Conservation (phyloP, 2,113 vertebrate species). For the Pedionomus torquatus region DNA sequence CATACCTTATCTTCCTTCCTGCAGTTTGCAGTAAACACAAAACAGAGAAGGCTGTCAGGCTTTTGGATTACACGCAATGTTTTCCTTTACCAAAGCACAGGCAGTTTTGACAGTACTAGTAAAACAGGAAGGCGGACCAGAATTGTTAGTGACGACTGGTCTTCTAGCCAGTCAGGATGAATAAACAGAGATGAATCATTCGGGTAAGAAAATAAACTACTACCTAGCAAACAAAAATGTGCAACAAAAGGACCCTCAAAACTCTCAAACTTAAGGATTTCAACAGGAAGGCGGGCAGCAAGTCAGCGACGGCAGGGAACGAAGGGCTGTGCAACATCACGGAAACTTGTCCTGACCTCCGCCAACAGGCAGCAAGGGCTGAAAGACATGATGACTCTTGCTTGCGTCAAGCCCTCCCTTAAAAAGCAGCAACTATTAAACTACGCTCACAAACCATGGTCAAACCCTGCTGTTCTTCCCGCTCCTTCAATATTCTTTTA, state of each 20-base stretch:
- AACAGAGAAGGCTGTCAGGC: background rate
- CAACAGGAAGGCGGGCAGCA: background rate
- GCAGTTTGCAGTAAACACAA: background rate
- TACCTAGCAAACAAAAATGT: background rate
- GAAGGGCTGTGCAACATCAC: background rate
- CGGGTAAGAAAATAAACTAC: background rate
- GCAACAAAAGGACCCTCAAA: background rate
- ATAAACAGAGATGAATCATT: constrained; percentile 23
- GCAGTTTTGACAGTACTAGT: background rate
- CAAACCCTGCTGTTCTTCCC: background rate
- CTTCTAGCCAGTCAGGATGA: background rate
- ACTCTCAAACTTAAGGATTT: background rate
- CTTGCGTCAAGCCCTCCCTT: background rate
- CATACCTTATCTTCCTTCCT: background rate
- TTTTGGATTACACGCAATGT: background rate
- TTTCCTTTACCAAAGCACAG: background rate
- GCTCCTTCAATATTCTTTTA: background rate
- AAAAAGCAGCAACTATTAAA: constrained; percentile 6
- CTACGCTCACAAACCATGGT: background rate
- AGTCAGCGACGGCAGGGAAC: background rate
- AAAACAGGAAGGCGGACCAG: background rate
- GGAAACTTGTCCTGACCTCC: background rate
- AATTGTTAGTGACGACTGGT: background rate
- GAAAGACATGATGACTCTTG: constrained; percentile 29
- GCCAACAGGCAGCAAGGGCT: constrained; percentile 24